phyloP scores from a whole-genome alignment of 1,140 invertebrate species.

The Hydropsyche tenuis region DNA sequence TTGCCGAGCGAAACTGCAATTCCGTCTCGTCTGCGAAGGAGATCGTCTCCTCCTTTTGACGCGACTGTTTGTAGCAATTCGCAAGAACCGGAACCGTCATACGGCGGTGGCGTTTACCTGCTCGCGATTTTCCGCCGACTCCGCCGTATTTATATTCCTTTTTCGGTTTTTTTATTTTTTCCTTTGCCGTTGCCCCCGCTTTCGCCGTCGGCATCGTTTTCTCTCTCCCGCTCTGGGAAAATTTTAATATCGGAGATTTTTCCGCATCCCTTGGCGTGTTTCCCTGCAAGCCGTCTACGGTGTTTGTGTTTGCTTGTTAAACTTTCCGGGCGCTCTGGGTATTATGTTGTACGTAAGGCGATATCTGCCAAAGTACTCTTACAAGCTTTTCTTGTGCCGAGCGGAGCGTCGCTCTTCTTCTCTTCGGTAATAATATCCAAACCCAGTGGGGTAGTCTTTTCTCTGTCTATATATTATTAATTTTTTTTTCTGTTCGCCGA shows the following conservation, averaged over 20 bases:
- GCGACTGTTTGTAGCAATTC: not conserved
- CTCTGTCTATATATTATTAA: not conserved
- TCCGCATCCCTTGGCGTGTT: constrained; percentile 37
- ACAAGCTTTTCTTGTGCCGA: constrained; percentile 41
- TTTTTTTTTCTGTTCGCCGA: not conserved
- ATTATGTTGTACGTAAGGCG: constrained; percentile 42
- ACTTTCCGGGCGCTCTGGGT: constrained; percentile 34
- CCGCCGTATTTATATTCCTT: not conserved
- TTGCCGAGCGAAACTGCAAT: constrained; percentile 18
- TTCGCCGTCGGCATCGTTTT: not conserved
- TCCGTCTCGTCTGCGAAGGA: not conserved
- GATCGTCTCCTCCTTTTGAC: not conserved
- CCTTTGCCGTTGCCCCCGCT: not conserved
- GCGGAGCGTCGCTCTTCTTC: constrained; percentile 36
- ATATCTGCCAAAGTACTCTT: constrained; percentile 42
- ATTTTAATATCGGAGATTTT: constrained; percentile 39
- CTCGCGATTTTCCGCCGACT: not conserved
- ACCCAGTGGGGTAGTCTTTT: constrained; percentile 29
- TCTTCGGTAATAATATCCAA: constrained; percentile 38
- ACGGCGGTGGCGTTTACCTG: constrained; percentile 6
- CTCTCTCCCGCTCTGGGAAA: constrained; percentile 1
- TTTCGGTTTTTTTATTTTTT: not conserved
- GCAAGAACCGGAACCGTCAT: not conserved
- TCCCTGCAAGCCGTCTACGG: constrained; percentile 24
- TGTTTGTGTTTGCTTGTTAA: constrained; percentile 42